Conservation (phyloP, 2,113 vertebrate species). For the Cynocephalus volans region DNA sequence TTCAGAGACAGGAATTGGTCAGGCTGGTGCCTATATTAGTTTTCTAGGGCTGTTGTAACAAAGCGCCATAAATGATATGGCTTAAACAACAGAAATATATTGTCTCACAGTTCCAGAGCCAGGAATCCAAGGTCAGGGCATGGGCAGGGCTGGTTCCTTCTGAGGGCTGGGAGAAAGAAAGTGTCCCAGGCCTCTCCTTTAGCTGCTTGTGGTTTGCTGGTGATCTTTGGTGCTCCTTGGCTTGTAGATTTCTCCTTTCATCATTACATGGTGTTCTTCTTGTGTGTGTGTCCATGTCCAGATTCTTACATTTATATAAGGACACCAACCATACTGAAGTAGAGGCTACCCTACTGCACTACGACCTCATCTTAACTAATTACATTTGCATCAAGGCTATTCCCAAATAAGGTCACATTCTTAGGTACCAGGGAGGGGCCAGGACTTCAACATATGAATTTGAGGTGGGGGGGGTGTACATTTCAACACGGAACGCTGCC, state of each 20-base stretch:
- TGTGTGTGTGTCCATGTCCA: neutral
- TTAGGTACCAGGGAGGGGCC: neutral
- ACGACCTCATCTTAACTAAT: neutral
- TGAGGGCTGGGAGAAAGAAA: neutral
- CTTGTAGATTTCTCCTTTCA: neutral
- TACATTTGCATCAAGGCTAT: neutral
- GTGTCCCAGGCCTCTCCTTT: neutral
- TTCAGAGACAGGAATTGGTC: neutral
- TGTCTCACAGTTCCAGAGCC: neutral
- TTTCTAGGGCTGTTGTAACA: neutral
- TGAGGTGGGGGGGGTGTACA: neutral
- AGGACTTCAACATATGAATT: neutral
- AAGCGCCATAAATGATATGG: neutral
- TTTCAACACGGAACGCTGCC: neutral
- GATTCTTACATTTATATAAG: neutral
- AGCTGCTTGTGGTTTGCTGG: neutral
- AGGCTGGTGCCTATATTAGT: neutral
- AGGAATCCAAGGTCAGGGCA: neutral
- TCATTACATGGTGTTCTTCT: neutral
- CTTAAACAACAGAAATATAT: neutral
- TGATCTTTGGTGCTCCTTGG: neutral
- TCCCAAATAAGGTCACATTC: neutral
- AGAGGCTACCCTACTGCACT: neutral
- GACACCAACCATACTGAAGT: neutral
- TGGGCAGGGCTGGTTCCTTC: neutral